Evolutionary conservation across 2,797 vertebrate species (phyloP), one percentile per base, ranked within the genome.

Genomic region (Catamblyrhynchus diadema): DNA sequence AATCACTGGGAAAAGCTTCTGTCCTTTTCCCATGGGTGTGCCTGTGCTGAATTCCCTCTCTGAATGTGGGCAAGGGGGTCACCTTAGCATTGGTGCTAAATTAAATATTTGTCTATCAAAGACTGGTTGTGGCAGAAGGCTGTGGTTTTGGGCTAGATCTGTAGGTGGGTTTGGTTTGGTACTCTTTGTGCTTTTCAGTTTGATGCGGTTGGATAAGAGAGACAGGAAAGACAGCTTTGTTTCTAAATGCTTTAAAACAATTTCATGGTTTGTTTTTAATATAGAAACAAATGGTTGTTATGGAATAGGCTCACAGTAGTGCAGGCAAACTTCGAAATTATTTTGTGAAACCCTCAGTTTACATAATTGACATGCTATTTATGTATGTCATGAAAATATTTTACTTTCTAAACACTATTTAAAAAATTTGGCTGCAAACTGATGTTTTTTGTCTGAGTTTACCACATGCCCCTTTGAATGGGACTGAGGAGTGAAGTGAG

Each of bases 61-160:
- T 48, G 44, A 56, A 41, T 45, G 11, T 21, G 19, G 64, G 9
- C 0, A 0, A 78, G 14, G 9, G 8, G 1, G 2, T 59, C 8
- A 71, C 13, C 2, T 83, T 66, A 28, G 9, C 1, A 1, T 5
- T 24, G 7, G 7, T 21, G 30, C 23, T 53, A 47, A 82, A 22
- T 53, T 10, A 73, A 50, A 41, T 17, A 21, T 73, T 54, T 42
- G 3, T 65, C 25, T 41, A 10, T 18, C 21, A 51, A 57, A 42
- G n/a, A 28, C 24, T 12, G 2, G 8, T 48, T 69, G 35, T 30
- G 54, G 11, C 8, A 39, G 39, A 91, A 48, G 8, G 8, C n/a
- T n/a, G n/a, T n/a, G 6, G n/a, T 61, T 54, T 71, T 47, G 64
- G 11, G 25, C 57, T n/a, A 73, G 23, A 77, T 35, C 4, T 75